Evolutionary conservation across 2,113 vertebrate species (phyloP).

Genomic region (Dendropsophus ebraccatus): DNA sequence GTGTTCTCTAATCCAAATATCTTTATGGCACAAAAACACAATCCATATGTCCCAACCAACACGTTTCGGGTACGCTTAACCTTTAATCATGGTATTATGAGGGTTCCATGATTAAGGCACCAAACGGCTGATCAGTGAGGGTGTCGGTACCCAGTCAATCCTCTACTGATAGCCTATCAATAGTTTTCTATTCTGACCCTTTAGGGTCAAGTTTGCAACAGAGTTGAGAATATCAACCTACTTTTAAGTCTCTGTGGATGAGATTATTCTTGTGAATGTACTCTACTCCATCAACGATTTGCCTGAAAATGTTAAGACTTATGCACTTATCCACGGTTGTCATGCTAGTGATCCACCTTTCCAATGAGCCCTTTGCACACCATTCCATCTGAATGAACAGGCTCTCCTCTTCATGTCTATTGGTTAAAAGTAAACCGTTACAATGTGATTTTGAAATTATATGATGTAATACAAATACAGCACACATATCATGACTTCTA

Average conservation of each 20-base stretch:
- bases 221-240: constrained; percentile 48
- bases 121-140: too few species aligned
- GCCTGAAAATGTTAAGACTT: constrained; percentile 67
- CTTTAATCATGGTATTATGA: too few species aligned
- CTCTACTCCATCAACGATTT: constrained; percentile 69
- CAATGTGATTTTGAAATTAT: neutral
- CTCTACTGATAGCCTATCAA: too few species aligned
- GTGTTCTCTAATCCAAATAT: too few species aligned
- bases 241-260: constrained; percentile 81
- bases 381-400: constrained; percentile 79
- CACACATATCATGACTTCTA: neutral
- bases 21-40: too few species aligned
- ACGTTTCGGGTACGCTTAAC: too few species aligned
- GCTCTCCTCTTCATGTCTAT: neutral
- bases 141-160: too few species aligned
- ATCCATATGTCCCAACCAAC: too few species aligned
- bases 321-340: neutral
- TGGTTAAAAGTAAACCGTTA: neutral
- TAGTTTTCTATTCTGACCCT: too few species aligned
- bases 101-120: too few species aligned
- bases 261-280: constrained; percentile 69
- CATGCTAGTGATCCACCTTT: constrained; percentile 61
- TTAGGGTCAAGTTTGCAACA: neutral
- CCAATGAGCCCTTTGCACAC: constrained; percentile 71
- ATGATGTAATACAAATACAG: neutral